Evolutionary conservation across 2,888 invertebrate species (phyloP), one percentile per base, ranked within the genome.

Genomic region (Digitonthophagus gazella): DNA sequence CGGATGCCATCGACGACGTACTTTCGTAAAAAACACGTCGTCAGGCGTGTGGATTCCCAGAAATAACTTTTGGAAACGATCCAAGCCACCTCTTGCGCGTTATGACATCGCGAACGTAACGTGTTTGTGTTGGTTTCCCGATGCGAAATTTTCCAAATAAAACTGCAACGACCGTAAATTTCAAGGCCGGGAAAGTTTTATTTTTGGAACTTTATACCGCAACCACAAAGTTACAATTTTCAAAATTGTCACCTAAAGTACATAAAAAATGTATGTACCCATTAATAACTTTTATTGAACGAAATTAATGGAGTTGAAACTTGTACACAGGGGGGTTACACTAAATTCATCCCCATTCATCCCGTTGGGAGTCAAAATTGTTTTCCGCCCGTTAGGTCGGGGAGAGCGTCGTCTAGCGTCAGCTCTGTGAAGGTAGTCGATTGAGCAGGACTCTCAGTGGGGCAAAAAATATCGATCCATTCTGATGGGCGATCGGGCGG

Each of bases 391-490:
- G 8, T 61, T 61, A 61, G 61, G 61, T 61, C 61, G 61, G 61
- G 61, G 20, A 61, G 18, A 16, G 61, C 14, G 61, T 61, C 18
- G 61, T 18, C 61, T 61, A 20, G 20, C 18, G 61, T 20, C 18
- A 61, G 19, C 61, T 61, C 61, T 19, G 11, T 11, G 28, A 44
- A 44, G 28, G 28, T 44, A 18, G 58, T 18, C 6, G 58, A 61
- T 61, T 19, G 19, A 18, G 61, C 61, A 18, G 19, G 19, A 18
- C 61, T 61, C 61, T 6, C 20, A n/a, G 20, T 18, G 61, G 61
- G n/a, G 61, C 61, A 61, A 61, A 61, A 61, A 61, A 61, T 61
- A 61, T 61, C 61, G 61, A 61, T 61, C 61, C 5, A 3, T 6
- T 6, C 20, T 20, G 14, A n/a, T 19, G 19, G 61, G 8, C 61